A percentile compares a stretch with the other conserved stretches of the same genome.
These are phyloP conservation scores for Lucilia sericata DNA, from an alignment of 1,140 invertebrate species.

Conservation along the genomic window DNA sequence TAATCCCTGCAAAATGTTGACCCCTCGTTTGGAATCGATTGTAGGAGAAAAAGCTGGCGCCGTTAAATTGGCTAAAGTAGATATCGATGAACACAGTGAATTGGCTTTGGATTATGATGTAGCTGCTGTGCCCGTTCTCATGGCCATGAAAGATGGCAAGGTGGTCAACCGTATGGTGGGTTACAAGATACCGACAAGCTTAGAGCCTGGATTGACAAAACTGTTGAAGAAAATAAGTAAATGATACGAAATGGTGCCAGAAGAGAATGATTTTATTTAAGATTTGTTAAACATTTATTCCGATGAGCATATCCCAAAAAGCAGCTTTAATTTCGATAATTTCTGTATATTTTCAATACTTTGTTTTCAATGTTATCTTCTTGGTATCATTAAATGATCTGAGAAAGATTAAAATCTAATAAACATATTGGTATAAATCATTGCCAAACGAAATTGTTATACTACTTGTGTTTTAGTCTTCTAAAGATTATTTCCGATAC, in stretches of 20 bases:
- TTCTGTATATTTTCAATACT: too few species aligned
- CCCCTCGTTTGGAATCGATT: constrained; percentile 88
- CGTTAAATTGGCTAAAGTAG: constrained; percentile 89
- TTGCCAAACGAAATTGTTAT: too few species aligned
- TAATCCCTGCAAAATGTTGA: constrained; percentile 92
- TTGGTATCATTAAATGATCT: too few species aligned
- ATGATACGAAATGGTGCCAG: background rate
- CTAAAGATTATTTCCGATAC: too few species aligned
- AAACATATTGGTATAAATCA: too few species aligned
- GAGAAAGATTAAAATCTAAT: too few species aligned
- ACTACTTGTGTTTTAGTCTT: too few species aligned
- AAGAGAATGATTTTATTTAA: background rate
- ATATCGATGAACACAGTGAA: constrained; percentile 92
- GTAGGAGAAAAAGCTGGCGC: constrained; percentile 87
- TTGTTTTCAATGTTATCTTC: too few species aligned
- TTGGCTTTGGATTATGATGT: constrained; percentile 90
- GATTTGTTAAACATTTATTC: background rate
- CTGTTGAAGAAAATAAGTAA: constrained; percentile 72
- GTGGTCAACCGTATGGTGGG: constrained; percentile 89
- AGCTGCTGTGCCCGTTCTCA: constrained; percentile 88
- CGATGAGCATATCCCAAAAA: constrained; percentile 15
- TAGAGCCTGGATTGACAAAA: constrained; percentile 85
- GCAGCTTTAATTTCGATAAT: background rate
- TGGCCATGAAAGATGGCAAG: constrained; percentile 88
- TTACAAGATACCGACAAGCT: constrained; percentile 91